Conservation (phyloP, 2,797 vertebrate species). For the Alauda arvensis region DNA sequence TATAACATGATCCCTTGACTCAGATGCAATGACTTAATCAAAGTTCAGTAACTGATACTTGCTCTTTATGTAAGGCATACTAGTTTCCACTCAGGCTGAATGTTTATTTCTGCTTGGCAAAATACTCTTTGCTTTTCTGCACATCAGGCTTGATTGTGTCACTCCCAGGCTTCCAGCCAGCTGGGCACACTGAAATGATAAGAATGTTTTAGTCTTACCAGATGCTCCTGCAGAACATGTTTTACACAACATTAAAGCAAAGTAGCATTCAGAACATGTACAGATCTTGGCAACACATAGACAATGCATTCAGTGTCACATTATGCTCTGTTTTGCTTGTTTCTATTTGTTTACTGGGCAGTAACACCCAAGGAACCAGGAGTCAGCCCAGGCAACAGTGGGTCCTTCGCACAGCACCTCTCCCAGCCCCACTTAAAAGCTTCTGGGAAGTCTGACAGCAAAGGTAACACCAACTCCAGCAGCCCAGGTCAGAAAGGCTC, state of each 20-base stretch:
- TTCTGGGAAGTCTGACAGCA: background rate
- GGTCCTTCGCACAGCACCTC: background rate
- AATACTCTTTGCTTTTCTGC: slow-evolving; percentile 94
- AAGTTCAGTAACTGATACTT: slow-evolving; percentile 51
- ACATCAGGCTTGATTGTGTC: slow-evolving; percentile 98
- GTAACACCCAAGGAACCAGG: background rate
- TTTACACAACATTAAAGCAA: background rate
- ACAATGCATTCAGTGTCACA: background rate
- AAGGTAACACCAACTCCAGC: background rate
- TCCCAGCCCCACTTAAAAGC: background rate
- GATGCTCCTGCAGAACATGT: background rate
- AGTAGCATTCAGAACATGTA: background rate
- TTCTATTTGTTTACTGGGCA: background rate
- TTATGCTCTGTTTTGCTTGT: background rate
- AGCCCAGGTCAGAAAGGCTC: background rate
- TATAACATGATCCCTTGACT: slow-evolving; percentile 47
- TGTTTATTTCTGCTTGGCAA: slow-evolving; percentile 88
- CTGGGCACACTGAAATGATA: slow-evolving; percentile 89
- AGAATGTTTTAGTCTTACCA: background rate
- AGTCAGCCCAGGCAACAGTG: background rate
- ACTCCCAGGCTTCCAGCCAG: slow-evolving; percentile 96
- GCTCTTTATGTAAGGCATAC: slow-evolving; percentile 52
- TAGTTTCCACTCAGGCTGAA: slow-evolving; percentile 13
- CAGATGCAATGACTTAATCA: slow-evolving; percentile 43
- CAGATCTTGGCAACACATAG: background rate